Conservation (phyloP, 2,888 invertebrate genomes). For the Protonemura montana region DNA sequence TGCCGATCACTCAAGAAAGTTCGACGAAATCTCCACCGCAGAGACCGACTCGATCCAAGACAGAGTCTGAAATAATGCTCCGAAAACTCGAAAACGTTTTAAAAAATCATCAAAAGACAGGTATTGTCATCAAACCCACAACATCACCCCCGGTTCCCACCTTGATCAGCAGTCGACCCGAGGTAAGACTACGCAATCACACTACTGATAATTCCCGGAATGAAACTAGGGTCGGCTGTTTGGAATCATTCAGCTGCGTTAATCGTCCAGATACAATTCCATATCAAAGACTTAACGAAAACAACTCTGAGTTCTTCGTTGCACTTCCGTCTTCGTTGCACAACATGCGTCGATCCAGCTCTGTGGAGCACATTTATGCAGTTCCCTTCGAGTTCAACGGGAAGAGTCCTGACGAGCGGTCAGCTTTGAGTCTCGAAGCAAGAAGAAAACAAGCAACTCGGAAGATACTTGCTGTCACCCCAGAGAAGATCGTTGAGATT, state of each 20-base stretch:
- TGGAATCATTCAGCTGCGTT: conserved; percentile 26
- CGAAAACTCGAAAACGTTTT: conserved; percentile 70
- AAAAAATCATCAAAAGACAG: conserved; percentile 59
- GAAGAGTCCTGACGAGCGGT: not conserved
- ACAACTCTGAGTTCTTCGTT: conserved; percentile 45
- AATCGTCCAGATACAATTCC: not conserved
- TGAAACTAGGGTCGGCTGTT: not conserved
- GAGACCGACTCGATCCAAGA: conserved; percentile 52
- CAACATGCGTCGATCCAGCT: conserved; percentile 49
- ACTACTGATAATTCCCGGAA: not conserved
- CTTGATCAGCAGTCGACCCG: not conserved
- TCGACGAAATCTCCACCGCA: not conserved
- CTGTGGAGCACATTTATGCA: conserved; percentile 69
- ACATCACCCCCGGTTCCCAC: not conserved
- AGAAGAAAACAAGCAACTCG: not conserved
- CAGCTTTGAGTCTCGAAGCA: not conserved
- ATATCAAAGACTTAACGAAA: conserved; percentile 44
- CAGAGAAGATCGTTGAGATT: conserved; percentile 43
- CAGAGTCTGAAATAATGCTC: conserved; percentile 68
- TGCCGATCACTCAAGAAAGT: not conserved
- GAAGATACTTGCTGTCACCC: conserved; percentile 19
- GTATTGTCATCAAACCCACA: conserved; percentile 36
- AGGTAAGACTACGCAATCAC: not conserved
- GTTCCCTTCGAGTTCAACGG: conserved; percentile 61
- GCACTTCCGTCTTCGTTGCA: too few relatives aligned